A percentile compares a stretch with the other conserved stretches of the same genome.
phyloP scores from a whole-genome alignment of 2,797 vertebrate species.

The Aphelocoma californica region DNA sequence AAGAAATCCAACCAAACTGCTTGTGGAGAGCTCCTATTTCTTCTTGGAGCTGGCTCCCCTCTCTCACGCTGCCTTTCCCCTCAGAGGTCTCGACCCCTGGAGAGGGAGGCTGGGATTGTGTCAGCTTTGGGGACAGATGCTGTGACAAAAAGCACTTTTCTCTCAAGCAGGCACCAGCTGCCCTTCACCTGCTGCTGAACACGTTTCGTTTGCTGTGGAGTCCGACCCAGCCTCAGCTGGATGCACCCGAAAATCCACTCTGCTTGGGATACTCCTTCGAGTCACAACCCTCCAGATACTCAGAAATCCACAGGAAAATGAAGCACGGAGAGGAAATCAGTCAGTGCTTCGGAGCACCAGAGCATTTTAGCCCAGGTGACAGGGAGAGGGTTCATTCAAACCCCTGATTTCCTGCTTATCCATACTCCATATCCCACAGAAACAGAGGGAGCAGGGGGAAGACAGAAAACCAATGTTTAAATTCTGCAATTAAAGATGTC shows the following conservation, averaged over 20 bases:
- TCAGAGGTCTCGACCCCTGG: neutral
- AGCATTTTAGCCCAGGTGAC: neutral
- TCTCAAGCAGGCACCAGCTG: neutral
- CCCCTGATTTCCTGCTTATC: neutral
- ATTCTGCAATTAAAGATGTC: neutral
- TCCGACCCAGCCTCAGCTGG: neutral
- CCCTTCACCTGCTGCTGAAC: neutral
- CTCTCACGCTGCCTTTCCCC: neutral
- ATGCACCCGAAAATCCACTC: neutral
- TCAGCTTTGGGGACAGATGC: neutral
- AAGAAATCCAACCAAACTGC: neutral
- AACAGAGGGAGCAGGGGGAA: neutral
- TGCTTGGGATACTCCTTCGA: neutral
- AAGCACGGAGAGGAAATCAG: neutral
- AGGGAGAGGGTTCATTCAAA: neutral
- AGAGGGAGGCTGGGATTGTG: neutral
- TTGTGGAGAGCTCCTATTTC: neutral
- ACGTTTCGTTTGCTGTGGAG: neutral
- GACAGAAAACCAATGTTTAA: neutral
- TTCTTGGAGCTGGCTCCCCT: neutral
- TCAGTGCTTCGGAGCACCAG: neutral
- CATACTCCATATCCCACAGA: accelerated
- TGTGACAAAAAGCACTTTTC: neutral
- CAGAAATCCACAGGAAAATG: neutral
- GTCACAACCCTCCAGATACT: neutral